phyloP scores from a whole-genome alignment of 64 coral and sea anemone species.

The Montipora sp. region DNA sequence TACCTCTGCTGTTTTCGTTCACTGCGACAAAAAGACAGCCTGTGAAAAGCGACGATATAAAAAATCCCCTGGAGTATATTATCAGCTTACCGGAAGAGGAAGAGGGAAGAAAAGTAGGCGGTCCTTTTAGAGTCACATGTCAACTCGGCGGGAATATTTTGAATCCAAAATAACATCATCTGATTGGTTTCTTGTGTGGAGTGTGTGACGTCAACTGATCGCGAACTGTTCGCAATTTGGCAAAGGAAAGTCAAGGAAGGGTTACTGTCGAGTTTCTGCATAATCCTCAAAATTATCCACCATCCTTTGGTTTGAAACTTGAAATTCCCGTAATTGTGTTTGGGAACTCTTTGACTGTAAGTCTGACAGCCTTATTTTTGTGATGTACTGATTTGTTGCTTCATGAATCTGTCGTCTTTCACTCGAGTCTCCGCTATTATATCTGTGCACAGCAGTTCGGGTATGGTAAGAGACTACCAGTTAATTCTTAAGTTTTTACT shows the following conservation, averaged over 20 bases:
- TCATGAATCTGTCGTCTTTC: slow-evolving; percentile 13
- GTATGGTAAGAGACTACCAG: background rate
- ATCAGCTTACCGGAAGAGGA: slow-evolving; percentile 70
- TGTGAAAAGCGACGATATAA: too few relatives aligned
- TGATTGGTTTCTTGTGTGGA: slow-evolving; percentile 71
- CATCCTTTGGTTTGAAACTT: slow-evolving; percentile 61
- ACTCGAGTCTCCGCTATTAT: slow-evolving; percentile 10
- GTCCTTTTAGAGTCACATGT: slow-evolving; percentile 82
- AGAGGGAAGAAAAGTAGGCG: slow-evolving; percentile 76
- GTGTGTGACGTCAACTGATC: slow-evolving; percentile 87
- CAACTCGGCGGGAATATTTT: slow-evolving; percentile 92
- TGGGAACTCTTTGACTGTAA: slow-evolving; percentile 12
- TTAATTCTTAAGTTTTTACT: background rate
- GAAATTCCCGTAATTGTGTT: background rate
- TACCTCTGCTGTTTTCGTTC: too few relatives aligned
- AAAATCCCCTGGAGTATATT: too few relatives aligned
- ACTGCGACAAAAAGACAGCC: too few relatives aligned
- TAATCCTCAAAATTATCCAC: slow-evolving; percentile 81
- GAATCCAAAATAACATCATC: slow-evolving; percentile 75
- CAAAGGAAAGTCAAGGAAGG: slow-evolving; percentile 74
- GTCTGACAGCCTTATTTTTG: background rate
- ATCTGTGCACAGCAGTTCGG: slow-evolving; percentile 39
- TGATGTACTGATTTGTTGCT: background rate
- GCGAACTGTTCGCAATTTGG: slow-evolving; percentile 71
- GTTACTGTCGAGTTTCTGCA: slow-evolving; percentile 73